Percentiles rank a stretch among this genome's conserved stretches.
phyloP scores from a whole-genome alignment of 2,113 vertebrate genomes.

The Mixornis gularis region DNA sequence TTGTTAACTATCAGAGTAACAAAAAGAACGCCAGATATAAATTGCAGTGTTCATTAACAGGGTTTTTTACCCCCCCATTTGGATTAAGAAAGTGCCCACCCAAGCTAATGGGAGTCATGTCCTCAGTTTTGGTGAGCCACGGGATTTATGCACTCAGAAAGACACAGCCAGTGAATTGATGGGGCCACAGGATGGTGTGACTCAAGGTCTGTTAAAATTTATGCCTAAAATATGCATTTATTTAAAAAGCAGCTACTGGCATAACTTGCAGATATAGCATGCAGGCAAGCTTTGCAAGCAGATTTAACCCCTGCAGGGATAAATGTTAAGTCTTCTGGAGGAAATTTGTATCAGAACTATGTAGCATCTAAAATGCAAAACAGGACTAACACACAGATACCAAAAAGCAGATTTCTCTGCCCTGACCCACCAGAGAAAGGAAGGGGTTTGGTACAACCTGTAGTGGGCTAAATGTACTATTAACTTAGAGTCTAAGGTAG shows the following conservation, averaged over 20 bases:
- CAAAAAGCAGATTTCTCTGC: not conserved
- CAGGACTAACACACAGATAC: not conserved
- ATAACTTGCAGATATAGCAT: not conserved
- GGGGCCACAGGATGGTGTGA: not conserved
- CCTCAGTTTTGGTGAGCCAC: not conserved
- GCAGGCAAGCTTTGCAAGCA: not conserved
- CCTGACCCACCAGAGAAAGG: not conserved
- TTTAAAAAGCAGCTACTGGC: not conserved
- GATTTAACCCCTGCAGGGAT: not conserved
- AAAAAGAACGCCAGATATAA: not conserved
- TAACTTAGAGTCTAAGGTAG: not conserved
- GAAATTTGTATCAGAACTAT: not conserved
- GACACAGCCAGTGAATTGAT: not conserved
- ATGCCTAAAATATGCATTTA: rapidly evolving
- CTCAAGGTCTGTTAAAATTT: not conserved
- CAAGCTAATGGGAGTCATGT: not conserved
- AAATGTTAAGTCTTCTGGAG: not conserved
- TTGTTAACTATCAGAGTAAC: not conserved
- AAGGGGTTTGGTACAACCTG: not conserved
- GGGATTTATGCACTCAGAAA: not conserved
- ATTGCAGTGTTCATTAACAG: not conserved
- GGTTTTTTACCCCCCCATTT: rapidly evolving
- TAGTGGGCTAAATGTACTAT: not conserved
- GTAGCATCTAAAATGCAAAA: not conserved
- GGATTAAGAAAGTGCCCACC: not conserved